phyloP scores from a whole-genome alignment of 2,797 vertebrate genomes.

The Scolopax rusticola region DNA sequence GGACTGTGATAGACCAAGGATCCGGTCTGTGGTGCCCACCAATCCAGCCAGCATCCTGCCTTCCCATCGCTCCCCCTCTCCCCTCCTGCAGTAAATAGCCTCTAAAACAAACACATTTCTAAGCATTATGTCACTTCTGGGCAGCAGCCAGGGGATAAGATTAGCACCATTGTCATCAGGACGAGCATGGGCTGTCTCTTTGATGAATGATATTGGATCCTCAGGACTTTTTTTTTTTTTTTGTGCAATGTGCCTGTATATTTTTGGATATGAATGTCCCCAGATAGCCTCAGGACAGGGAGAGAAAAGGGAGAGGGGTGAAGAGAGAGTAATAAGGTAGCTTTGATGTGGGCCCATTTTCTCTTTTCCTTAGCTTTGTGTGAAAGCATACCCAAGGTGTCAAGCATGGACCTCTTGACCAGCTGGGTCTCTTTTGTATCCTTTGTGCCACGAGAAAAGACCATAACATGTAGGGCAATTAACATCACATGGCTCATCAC shows the following conservation, averaged over 20 bases:
- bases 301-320: background rate
- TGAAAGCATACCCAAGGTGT: background rate
- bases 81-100: slow-evolving; percentile 2
- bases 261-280: slow-evolving; percentile 57
- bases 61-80: background rate
- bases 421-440: background rate
- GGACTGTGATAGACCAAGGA: background rate
- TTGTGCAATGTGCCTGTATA: background rate
- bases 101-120: slow-evolving; percentile 51
- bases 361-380: background rate
- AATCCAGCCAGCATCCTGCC: slow-evolving; percentile 15
- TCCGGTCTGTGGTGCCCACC: background rate
- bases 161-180: slow-evolving; percentile 68
- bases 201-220: slow-evolving; percentile 49
- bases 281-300: slow-evolving; percentile 19
- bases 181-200: slow-evolving; percentile 34
- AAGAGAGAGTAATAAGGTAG: background rate
- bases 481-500: background rate
- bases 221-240: background rate
- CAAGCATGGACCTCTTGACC: background rate
- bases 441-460: background rate
- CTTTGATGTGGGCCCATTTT: background rate
- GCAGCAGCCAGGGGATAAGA: slow-evolving; percentile 64
- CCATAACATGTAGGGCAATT: background rate
- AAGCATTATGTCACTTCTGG: slow-evolving; percentile 64